Percentiles rank a stretch among this genome's conserved stretches.
Conservation (phyloP, 2,113 vertebrate genomes). For the Nibea coibor region DNA sequence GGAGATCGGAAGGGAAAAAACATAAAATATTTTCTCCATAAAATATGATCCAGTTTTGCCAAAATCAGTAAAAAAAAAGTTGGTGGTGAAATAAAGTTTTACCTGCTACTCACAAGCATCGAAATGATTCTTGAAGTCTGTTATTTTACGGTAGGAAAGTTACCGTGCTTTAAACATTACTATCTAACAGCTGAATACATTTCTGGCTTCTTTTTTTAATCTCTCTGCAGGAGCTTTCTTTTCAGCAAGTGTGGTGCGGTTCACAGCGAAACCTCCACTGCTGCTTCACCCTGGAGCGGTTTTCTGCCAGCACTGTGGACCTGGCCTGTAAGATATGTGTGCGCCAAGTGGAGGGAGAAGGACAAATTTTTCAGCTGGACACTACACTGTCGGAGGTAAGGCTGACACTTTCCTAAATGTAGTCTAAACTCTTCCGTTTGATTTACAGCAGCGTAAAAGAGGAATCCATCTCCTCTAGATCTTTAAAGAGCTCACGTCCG, state of each 20-base stretch:
- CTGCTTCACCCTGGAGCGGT: conserved; percentile 94
- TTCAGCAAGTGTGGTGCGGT: conserved; percentile 95
- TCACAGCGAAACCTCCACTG: conserved; percentile 95
- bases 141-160: too few relatives aligned
- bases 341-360: conserved; percentile 97
- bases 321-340: conserved; percentile 96
- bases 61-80: too few relatives aligned
- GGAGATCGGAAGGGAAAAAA: too few relatives aligned
- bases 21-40: too few relatives aligned
- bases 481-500: not conserved
- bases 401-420: not conserved
- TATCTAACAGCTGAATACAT: not conserved
- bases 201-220: not conserved
- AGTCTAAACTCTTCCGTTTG: not conserved
- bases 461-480: not conserved
- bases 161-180: too few relatives aligned
- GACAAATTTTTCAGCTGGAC: conserved; percentile 97
- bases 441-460: not conserved
- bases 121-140: too few relatives aligned
- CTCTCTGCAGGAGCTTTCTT: conserved; percentile 90
- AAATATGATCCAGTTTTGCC: too few relatives aligned
- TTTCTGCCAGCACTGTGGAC: conserved; percentile 88
- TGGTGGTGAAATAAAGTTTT: too few relatives aligned
- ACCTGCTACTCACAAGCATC: too few relatives aligned
- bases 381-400: conserved; percentile 92